A percentile compares a stretch with the other conserved stretches of the same genome.
Evolutionary conservation across 2,797 vertebrate genomes (phyloP).

Genomic region (Caiman crocodilus): DNA sequence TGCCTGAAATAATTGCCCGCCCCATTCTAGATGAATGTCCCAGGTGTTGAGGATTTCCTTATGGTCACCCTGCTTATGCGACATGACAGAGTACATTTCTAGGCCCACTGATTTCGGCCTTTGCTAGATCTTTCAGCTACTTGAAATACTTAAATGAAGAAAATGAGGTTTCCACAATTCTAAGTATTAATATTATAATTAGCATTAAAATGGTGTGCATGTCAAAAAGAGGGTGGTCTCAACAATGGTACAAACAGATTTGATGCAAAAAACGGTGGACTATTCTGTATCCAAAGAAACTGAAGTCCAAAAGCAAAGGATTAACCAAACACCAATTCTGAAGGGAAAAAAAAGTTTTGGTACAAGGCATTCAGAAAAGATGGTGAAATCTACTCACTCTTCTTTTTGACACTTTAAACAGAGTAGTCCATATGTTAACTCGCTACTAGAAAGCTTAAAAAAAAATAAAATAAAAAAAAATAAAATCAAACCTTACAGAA

Average conservation of each 20-base stretch:
- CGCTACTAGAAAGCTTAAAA: background rate
- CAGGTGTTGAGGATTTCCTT: too few species aligned
- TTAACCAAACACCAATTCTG: background rate
- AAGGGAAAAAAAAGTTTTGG: background rate
- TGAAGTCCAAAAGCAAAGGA: background rate
- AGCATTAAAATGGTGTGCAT: background rate
- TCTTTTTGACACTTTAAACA: background rate
- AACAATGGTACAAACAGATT: background rate
- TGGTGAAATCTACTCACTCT: accelerated
- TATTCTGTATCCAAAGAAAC: background rate
- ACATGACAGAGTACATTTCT: background rate
- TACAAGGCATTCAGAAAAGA: background rate
- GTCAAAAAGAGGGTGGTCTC: background rate
- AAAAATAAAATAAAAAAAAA: background rate
- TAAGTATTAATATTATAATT: background rate
- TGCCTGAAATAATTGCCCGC: too few species aligned
- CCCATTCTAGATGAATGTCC: too few species aligned
- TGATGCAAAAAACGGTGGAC: too few species aligned
- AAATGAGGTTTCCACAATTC: background rate
- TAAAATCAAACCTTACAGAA: background rate
- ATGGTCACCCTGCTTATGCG: too few species aligned
- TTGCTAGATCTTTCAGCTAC: background rate
- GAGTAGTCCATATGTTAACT: background rate
- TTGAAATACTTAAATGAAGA: background rate
- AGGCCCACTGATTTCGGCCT: background rate